A percentile compares a stretch with the other conserved stretches of the same genome.
Conservation (phyloP, 2,888 invertebrate genomes). For the Timandra comae region DNA sequence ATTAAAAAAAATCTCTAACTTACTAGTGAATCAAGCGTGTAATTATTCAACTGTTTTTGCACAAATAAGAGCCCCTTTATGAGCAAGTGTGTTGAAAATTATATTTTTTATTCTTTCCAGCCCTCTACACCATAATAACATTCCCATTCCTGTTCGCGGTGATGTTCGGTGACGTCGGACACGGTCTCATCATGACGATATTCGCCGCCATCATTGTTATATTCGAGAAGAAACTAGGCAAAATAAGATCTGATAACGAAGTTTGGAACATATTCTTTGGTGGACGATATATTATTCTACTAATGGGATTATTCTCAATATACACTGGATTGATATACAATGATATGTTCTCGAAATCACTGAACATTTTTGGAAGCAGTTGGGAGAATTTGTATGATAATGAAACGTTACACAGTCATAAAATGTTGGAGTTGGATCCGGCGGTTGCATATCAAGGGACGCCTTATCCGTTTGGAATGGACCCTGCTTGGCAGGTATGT, state of each 20-base stretch:
- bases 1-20: too few relatives aligned
- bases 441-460: conserved; percentile 48
- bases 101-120: conserved; percentile 51
- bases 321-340: conserved; percentile 87
- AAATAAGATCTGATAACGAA: conserved; percentile 74
- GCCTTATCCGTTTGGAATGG: conserved; percentile 83
- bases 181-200: conserved; percentile 81
- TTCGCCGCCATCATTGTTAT: conserved; percentile 80
- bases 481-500: conserved; percentile 82
- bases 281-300: conserved; percentile 83
- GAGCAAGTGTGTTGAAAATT: too few relatives aligned
- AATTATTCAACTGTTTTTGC: too few relatives aligned
- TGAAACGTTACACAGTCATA: conserved; percentile 37
- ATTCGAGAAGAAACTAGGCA: conserved; percentile 76
- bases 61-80: too few relatives aligned
- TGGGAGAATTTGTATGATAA: conserved; percentile 72
- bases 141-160: conserved; percentile 88
- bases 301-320: conserved; percentile 85
- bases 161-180: conserved; percentile 87
- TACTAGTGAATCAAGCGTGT: too few relatives aligned
- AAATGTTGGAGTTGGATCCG: conserved; percentile 64
- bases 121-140: conserved; percentile 83
- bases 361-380: conserved; percentile 82
- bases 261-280: conserved; percentile 85
- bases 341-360: conserved; percentile 82